Evolutionary conservation across 1,140 invertebrate species (phyloP), one percentile per base, ranked within the genome.

Genomic region (Cydia fagiglandana): DNA sequence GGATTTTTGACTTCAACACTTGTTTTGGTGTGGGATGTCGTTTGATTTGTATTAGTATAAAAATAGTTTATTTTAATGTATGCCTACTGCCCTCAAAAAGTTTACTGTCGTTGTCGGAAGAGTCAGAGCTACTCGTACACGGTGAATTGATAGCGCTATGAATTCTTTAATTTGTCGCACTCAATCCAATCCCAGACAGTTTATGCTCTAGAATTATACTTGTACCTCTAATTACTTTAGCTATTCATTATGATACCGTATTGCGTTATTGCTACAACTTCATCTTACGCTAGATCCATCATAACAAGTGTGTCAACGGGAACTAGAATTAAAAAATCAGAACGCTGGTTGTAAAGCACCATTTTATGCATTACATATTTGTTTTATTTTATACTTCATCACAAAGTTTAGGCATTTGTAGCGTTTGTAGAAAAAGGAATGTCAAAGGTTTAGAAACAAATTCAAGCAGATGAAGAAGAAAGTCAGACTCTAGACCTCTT

Each of bases 81-180:
- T 17, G 12, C 50, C 20, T 61, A 61, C 56, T 61, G 56, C n/a
- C 1, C 20, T 61, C 17, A 24, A 61, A 24, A 20, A 10, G 20
- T 61, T 12, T 61, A 61, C 56, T 61, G 20, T 61, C 45, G 56
- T 24, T 61, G 56, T 61, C 56, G 56, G 56, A 61, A 61, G 56
- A 53, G 50, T 53, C 50, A 17, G 50, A 61, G 56, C 17, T 61
- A 24, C 53, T 7, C 20, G 56, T 61, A 61, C 56, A 61, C 56
- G 56, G 56, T 12, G 56, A 61, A 61, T 61, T 61, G 56, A 61
- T 61, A 61, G 56, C 56, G 56, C 56, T 61, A 61, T 61, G 56
- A 61, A 61, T 61, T 61, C 56, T 61, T 61, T 61, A 61, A 61
- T 61, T 61, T 61, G 56, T 61, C 56, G 56, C 56, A 61, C 9